phyloP scores from a whole-genome alignment of 2,888 invertebrate species.

The Harmothoe impar region DNA sequence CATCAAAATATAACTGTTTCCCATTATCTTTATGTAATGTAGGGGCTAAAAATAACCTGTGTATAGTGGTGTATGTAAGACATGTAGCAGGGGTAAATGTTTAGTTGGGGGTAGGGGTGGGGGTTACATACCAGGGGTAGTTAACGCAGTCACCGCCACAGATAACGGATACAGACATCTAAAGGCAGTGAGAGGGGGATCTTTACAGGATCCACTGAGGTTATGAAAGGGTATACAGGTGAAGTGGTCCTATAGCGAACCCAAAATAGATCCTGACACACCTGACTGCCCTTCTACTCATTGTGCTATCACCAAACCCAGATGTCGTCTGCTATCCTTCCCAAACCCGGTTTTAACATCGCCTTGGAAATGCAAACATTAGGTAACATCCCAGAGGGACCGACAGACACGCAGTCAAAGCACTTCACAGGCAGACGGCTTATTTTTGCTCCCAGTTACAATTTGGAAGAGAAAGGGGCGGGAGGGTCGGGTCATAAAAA shows the following conservation, averaged over 20 bases:
- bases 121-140: neutral
- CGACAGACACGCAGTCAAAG: neutral
- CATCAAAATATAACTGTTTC: no score
- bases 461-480: neutral
- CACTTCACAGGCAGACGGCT: neutral
- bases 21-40: no score
- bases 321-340: constrained; percentile 24
- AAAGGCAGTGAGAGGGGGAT: neutral
- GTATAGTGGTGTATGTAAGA: neutral
- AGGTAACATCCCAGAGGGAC: constrained; percentile 21
- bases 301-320: constrained; percentile 13
- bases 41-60: neutral
- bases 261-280: constrained; percentile 5
- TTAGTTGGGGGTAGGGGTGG: neutral
- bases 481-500: constrained; percentile 4
- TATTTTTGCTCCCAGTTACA: constrained; percentile 8
- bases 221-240: neutral
- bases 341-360: constrained; percentile 23
- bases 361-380: constrained; percentile 57
- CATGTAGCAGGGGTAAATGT: neutral
- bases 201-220: neutral
- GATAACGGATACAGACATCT: neutral
- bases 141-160: neutral
- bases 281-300: neutral
- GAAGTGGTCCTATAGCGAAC: neutral